Evolutionary conservation across 2,113 vertebrate species (phyloP), one percentile per base, ranked within the genome.

Genomic region (Otis tarda): DNA sequence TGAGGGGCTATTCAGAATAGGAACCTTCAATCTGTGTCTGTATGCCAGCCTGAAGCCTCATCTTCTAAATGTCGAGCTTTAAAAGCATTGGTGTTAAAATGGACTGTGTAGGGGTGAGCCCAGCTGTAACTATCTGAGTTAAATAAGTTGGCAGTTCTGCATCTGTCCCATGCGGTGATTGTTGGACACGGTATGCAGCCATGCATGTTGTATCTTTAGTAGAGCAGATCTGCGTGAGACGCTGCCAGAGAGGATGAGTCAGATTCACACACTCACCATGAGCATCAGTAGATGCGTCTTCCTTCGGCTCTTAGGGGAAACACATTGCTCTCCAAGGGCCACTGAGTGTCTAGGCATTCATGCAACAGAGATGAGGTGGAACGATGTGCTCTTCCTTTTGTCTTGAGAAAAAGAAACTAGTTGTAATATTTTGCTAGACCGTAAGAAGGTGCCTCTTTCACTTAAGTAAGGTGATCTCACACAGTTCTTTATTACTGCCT

Each of bases 221-320:
- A 56, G 61, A 63, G 37, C 16, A 50, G 41, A 55, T 63, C 14
- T 87, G 41, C 6, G 27, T 59, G 41, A 84, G 41, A 56, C 84
- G 4, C 19, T 50, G 24, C 12, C 14, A 35, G 30, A 57, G 27
- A 45, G n/a, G 57, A 74, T 39, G 56, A 59, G 60, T 63, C 19
- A 2, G 3, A 47, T 75, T 84, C 50, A 41, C 8, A 6, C 0
- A 3, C 31, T 82, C 25, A 7, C 22, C 7, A 0, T 6, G 43
- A 68, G 35, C 70, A 41, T 55, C 56, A 55, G n/a, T 50, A n/a
- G 50, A 9, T 43, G 18, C 17, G 16, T 43, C 35, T 80, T 64
- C 24, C 35, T 75, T 78, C 30, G 41, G 59, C 47, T 75, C n/a
- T 28, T 43, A 10, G 49, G 56, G 30, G 23, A 63, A 50, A 41